Conservation (phyloP, 1,140 invertebrate species). For the Spodoptera litura region DNA sequence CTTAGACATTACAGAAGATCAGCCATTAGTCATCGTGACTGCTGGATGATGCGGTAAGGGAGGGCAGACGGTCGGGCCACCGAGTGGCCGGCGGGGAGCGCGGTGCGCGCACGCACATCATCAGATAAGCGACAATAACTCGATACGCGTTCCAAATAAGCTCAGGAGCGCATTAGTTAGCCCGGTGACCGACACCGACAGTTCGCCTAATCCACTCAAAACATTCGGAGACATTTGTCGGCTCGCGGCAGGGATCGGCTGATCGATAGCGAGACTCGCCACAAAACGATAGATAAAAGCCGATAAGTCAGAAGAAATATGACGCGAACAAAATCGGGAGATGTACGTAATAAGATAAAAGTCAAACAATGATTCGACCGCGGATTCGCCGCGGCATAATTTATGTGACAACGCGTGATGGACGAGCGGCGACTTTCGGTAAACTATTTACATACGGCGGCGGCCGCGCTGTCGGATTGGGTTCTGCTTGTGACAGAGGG, state of each 20-base stretch:
- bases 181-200: constrained; percentile 69
- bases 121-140: constrained; percentile 83
- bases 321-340: constrained; percentile 86
- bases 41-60: constrained; percentile 60
- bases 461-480: constrained; percentile 81
- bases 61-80: constrained; percentile 40
- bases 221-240: constrained; percentile 84
- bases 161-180: constrained; percentile 76
- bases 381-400: constrained; percentile 86
- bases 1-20: constrained; percentile 71
- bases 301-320: constrained; percentile 86
- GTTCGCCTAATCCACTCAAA: constrained; percentile 84
- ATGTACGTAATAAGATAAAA: constrained; percentile 86
- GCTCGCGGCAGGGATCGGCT: constrained; percentile 73
- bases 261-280: constrained; percentile 83
- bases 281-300: constrained; percentile 86
- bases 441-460: constrained; percentile 85
- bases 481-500: constrained; percentile 82
- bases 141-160: constrained; percentile 81
- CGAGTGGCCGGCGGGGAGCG: constrained; percentile 12
- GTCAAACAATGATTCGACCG: constrained; percentile 86
- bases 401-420: constrained; percentile 86
- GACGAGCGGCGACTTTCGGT: constrained; percentile 85
- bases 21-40: constrained; percentile 72
- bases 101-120: constrained; percentile 64